Percentiles rank a stretch among this genome's conserved stretches.
Evolutionary conservation across 2,113 vertebrate species (phyloP).

Genomic region (Panurus biarmicus): DNA sequence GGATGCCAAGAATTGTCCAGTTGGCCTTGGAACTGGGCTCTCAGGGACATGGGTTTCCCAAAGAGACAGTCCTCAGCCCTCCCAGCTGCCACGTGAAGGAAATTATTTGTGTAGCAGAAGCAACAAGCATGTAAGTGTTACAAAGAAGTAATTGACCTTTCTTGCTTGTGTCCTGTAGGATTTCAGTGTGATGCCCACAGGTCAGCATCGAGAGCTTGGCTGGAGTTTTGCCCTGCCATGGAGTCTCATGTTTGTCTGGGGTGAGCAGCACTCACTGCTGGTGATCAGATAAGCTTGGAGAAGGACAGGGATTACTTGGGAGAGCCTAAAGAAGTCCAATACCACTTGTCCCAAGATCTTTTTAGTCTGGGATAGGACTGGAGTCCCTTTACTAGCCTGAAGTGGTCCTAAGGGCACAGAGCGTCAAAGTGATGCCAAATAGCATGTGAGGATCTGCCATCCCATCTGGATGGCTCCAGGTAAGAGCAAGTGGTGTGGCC

Average conservation of each 20-base stretch:
- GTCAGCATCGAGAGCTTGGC: rapidly evolving
- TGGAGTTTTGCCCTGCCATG: not conserved
- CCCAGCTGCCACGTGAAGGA: rapidly evolving
- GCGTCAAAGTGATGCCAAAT: not conserved
- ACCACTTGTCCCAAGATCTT: rapidly evolving
- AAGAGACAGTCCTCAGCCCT: not conserved
- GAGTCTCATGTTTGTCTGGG: not conserved
- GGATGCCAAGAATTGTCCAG: not conserved
- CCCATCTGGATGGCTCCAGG: not conserved
- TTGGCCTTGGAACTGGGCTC: not conserved
- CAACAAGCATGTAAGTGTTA: rapidly evolving
- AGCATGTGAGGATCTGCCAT: rapidly evolving
- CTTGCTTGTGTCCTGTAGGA: not conserved
- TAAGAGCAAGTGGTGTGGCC: not conserved
- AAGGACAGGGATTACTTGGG: too few relatives aligned
- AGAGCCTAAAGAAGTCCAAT: not conserved
- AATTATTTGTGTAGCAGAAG: not conserved
- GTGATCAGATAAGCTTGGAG: not conserved
- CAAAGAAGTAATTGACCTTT: too few relatives aligned
- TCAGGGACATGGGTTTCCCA: rapidly evolving
- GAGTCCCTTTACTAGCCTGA: not conserved
- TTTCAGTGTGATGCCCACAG: not conserved
- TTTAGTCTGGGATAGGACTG: not conserved
- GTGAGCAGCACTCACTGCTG: not conserved
- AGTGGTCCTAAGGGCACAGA: not conserved